Evolutionary conservation across 2,888 invertebrate genomes (phyloP).

Genomic region (Fragum whitleyi): DNA sequence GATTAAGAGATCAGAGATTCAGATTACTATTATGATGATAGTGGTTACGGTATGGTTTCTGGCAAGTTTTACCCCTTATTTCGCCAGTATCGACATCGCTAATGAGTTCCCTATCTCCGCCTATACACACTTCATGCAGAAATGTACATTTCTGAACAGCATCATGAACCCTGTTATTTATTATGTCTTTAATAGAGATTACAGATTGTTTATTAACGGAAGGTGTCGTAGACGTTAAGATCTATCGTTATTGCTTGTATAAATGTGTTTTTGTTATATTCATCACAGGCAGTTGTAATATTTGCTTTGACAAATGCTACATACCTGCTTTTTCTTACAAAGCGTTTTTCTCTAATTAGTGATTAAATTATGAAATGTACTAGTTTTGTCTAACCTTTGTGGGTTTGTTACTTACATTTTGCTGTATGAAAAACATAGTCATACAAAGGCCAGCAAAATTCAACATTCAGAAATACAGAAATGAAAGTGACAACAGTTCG

Average conservation of each 20-base stretch:
- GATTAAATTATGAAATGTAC: no score
- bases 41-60: not conserved
- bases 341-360: not conserved
- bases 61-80: constrained; percentile 1
- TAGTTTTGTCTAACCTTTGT: no score
- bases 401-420: no score
- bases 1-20: not conserved
- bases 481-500: no score
- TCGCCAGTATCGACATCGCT: not conserved
- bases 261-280: no score
- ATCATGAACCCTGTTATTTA: constrained; percentile 8
- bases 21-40: constrained; percentile 7
- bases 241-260: no score
- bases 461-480: no score
- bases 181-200: not conserved
- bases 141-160: constrained; percentile 12
- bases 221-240: not conserved
- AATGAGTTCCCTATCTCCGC: not conserved
- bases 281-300: not conserved
- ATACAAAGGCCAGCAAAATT: not conserved
- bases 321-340: not conserved
- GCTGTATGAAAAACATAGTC: no score
- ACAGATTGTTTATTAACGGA: not conserved
- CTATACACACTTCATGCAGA: not conserved
- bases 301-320: not conserved